A percentile compares a stretch with the other conserved stretches of the same genome.
phyloP scores from a whole-genome alignment of 2,113 vertebrate genomes.

The Guaruba guarouba region DNA sequence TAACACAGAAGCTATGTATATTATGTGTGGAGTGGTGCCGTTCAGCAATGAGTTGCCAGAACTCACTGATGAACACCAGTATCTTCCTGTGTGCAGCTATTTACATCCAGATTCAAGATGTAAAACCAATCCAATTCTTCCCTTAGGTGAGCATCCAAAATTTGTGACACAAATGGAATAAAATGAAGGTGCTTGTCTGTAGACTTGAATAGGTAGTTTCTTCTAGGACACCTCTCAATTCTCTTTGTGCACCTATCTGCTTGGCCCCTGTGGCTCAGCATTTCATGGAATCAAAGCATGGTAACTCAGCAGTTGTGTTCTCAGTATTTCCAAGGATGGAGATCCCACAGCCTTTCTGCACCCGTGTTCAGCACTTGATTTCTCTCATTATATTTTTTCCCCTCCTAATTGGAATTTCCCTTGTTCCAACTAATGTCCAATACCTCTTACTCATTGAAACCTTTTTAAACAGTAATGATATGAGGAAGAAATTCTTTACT shows the following conservation, averaged over 20 bases:
- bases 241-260: not conserved
- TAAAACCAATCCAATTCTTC: not conserved
- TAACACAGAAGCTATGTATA: fast-evolving
- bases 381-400: fast-evolving
- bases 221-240: not conserved
- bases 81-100: not conserved
- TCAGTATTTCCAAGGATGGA: not conserved
- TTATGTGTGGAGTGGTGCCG: not conserved
- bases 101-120: not conserved
- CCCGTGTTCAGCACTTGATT: not conserved
- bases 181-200: not conserved
- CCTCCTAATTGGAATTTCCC: not conserved
- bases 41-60: not conserved
- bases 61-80: not conserved
- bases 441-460: not conserved
- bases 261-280: not conserved
- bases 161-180: not conserved
- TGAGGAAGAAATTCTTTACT: no score
- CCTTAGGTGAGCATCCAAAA: not conserved
- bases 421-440: not conserved
- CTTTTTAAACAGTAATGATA: no score
- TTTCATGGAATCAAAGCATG: not conserved
- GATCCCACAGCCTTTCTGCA: not conserved
- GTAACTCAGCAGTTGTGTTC: not conserved
- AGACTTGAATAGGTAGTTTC: not conserved